A percentile compares a stretch with the other conserved stretches of the same genome.
Conservation (phyloP, 2,113 vertebrate species). For the Calonectris borealis region DNA sequence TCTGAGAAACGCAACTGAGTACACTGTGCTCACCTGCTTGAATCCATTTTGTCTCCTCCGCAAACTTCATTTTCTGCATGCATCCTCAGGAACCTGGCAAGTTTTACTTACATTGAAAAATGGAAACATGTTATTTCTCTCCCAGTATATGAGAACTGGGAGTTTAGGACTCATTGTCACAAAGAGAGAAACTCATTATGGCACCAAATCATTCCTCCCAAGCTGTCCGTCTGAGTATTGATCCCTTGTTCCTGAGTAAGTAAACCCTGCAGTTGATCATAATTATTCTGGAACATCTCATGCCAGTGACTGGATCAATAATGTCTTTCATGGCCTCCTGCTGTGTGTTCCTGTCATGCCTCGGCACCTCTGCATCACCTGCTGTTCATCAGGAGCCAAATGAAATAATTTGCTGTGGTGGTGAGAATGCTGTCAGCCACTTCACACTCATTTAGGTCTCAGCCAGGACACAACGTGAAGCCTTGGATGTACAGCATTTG, state of each 20-base stretch:
- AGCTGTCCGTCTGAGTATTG: not conserved
- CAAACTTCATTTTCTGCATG: not conserved
- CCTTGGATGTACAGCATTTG: not conserved
- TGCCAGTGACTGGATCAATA: not conserved
- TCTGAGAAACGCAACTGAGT: not conserved
- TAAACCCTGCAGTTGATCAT: not conserved
- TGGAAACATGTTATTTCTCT: not conserved
- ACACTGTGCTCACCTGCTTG: not conserved
- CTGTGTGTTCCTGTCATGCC: not conserved
- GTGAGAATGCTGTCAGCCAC: not conserved
- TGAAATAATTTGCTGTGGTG: not conserved
- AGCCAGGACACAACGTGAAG: not conserved
- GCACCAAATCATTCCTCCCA: not conserved
- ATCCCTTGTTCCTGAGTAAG: not conserved
- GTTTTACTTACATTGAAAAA: not conserved
- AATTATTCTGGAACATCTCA: not conserved
- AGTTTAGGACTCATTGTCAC: not conserved
- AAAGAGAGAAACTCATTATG: not conserved
- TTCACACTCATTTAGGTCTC: constrained; percentile 28
- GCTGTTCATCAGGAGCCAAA: not conserved
- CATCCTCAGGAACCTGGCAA: not conserved
- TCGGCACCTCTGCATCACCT: not conserved
- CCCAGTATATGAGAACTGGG: not conserved
- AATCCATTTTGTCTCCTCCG: not conserved
- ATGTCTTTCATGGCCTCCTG: not conserved